A percentile compares a stretch with the other conserved stretches of the same genome.
These are phyloP conservation scores for Haemorhous mexicanus DNA, from an alignment of 2,113 vertebrate species.

Conservation along the genomic window DNA sequence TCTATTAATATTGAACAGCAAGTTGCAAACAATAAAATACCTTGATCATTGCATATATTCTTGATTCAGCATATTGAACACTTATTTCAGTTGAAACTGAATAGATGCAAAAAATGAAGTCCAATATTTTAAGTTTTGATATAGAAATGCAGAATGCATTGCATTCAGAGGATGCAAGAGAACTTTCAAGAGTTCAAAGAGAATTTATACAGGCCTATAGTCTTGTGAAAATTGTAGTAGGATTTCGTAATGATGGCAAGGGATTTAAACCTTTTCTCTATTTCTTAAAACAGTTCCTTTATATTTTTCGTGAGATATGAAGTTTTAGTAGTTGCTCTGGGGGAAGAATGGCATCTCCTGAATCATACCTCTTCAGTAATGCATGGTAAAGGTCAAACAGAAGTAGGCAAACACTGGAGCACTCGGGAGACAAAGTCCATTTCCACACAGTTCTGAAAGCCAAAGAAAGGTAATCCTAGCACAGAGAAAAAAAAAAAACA, in stretches of 20 bases:
- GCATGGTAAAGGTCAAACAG: background rate
- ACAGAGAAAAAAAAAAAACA: background rate
- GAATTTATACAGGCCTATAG: background rate
- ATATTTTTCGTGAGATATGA: background rate
- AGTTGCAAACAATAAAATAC: background rate
- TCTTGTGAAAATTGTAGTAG: background rate
- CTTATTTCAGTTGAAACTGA: background rate
- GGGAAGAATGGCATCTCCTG: background rate
- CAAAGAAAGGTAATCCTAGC: background rate
- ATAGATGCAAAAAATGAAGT: background rate
- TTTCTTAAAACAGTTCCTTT: background rate
- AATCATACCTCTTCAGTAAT: background rate
- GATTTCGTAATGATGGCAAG: background rate
- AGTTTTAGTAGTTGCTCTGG: background rate
- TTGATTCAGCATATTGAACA: background rate
- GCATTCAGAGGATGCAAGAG: background rate
- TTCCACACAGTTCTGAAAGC: background rate
- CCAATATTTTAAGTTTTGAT: background rate
- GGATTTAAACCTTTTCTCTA: background rate
- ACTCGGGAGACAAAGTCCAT: background rate
- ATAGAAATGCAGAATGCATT: background rate
- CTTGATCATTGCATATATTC: background rate
- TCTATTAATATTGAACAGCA: background rate
- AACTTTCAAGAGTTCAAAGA: background rate
- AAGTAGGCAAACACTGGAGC: background rate